These are phyloP conservation scores for Pteronotus mesoamericanus DNA, from an alignment of 2,797 vertebrate genomes.

Conservation along the genomic window DNA sequence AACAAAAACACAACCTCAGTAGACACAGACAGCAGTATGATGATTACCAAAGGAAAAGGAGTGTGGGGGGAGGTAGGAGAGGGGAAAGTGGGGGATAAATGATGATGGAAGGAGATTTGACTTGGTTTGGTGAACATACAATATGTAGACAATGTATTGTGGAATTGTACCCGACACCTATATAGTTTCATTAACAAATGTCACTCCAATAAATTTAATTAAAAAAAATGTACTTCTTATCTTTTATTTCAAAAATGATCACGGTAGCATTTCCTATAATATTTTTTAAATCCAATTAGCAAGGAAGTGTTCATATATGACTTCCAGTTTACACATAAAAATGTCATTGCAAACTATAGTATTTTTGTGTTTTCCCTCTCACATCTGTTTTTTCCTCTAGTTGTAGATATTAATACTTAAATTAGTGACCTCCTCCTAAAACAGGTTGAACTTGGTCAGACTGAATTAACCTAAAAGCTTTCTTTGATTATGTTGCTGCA, in stretches of 20 bases:
- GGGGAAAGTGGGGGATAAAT: not conserved
- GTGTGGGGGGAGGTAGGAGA: not conserved
- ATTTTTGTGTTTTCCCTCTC: not conserved
- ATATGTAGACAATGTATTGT: not conserved
- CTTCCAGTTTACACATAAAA: not conserved
- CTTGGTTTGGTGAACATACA: not conserved
- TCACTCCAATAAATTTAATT: not conserved
- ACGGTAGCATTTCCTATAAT: not conserved
- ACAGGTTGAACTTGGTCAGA: not conserved
- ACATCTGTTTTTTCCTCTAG: not conserved
- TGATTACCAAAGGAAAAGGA: not conserved
- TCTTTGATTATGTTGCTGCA: not conserved
- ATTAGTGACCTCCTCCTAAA: not conserved
- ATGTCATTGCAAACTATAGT: not conserved
- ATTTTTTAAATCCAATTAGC: not conserved
- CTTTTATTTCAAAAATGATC: constrained; percentile 25
- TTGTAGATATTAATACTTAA: not conserved
- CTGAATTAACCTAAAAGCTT: not conserved
- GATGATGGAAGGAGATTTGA: not conserved
- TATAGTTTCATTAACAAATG: not conserved
- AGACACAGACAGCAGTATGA: not conserved
- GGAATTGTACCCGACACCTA: not conserved
- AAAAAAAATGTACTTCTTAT: not conserved
- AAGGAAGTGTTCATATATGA: not conserved
- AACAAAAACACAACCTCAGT: too few relatives aligned